Base-by-base conservation (phyloP, 2,797 vertebrate species). In the Sphenopsis melanotis region DNA sequence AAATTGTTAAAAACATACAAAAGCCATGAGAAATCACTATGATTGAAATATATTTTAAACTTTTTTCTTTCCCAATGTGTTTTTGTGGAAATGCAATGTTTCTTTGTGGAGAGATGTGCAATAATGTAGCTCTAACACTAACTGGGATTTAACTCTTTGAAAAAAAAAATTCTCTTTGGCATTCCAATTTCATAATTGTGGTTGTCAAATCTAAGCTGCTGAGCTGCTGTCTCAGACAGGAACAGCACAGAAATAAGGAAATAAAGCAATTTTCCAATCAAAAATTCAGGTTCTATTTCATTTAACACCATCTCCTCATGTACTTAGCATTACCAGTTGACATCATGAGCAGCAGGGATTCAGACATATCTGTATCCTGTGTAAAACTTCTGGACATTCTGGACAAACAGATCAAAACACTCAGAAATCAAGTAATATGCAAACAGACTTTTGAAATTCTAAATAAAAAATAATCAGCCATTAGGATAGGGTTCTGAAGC, bases 1-100 rank as follows among this genome's bases (percentile, higher is more conserved):
- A 69, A 76, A 56, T 21, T 41, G 29, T 80, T 90, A 94, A 93
- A 93, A 96, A 86, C 10, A 41, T 34, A 60, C 13, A 81, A 90
- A 90, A 91, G 8, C 65, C 49, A 75, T 47, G 26, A 83, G 89
- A 93, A 96, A 93, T 86, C 61, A 94, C 57, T 82, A 36, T 47
- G 57, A 89, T 55, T 96, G 65, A 91, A 95, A 97, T 92, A 57
- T 87, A 92, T 89, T 96, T 97, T 95, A 93, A 95, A 95, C 47
- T 83, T 94, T 56, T 34, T 56, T 56, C 75, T 92, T 91, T 95
- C 95, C 70, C 91, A 96, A 52, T 71, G 53, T 63, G 66, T 90
- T 95, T 96, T 65, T 87, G 23, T 92, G 89, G 74, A 94, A 92
- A 69, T 29, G 30, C 50, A 91, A 29, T 21, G 17, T 82, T 70